phyloP scores from a whole-genome alignment of 2,888 invertebrate genomes.

The Nemotelus nigrinus region DNA sequence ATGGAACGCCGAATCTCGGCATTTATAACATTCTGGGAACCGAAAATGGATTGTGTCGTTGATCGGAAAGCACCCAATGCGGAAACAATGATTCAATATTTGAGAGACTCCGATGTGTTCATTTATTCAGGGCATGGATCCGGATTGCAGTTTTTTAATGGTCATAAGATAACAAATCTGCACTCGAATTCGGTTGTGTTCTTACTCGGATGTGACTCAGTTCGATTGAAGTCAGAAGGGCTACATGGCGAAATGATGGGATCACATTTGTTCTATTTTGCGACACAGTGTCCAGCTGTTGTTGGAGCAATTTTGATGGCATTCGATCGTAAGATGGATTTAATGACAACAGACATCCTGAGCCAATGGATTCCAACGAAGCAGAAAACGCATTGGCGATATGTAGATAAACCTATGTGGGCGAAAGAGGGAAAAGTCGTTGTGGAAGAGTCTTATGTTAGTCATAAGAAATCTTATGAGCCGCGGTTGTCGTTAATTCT shows the following conservation, averaged over 20 bases:
- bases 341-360: slow-evolving; percentile 65
- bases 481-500: slow-evolving; percentile 51
- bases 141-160: slow-evolving; percentile 70
- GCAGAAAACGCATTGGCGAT: slow-evolving; percentile 64
- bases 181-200: slow-evolving; percentile 70
- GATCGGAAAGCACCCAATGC: slow-evolving; percentile 65
- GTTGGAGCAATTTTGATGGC: slow-evolving; percentile 68
- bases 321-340: slow-evolving; percentile 67
- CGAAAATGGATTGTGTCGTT: slow-evolving; percentile 65
- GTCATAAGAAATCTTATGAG: slow-evolving; percentile 43
- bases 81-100: slow-evolving; percentile 55
- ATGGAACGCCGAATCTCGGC: slow-evolving; percentile 66
- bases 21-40: slow-evolving; percentile 67
- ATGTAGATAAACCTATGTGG: slow-evolving; percentile 65
- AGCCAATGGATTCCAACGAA: slow-evolving; percentile 65
- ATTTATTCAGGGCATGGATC: slow-evolving; percentile 78
- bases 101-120: slow-evolving; percentile 63
- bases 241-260: slow-evolving; percentile 66
- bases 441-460: slow-evolving; percentile 47
- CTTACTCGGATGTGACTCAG: slow-evolving; percentile 74
- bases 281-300: slow-evolving; percentile 65
- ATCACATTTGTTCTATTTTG: slow-evolving; percentile 66
- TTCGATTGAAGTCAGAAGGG: slow-evolving; percentile 63
- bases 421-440: slow-evolving; percentile 58
- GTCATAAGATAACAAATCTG: slow-evolving; percentile 68